These are phyloP conservation scores for Pseudomyrmex concolor DNA, from an alignment of 1,140 invertebrate genomes.

Conservation along the genomic window DNA sequence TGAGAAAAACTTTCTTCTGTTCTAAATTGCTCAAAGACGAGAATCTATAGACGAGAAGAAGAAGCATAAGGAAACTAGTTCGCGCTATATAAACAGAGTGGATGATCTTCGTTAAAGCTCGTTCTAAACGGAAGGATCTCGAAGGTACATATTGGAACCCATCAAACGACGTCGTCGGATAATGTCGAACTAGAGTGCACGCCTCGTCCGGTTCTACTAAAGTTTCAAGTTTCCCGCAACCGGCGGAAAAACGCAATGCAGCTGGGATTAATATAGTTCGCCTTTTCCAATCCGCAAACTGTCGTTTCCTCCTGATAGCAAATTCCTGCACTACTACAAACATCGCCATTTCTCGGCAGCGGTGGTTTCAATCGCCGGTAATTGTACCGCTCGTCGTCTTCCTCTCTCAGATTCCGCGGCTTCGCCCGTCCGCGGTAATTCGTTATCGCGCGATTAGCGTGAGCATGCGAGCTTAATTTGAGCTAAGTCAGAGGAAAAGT, in stretches of 20 bases:
- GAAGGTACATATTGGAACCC: conserved; percentile 43
- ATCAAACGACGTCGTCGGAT: conserved; percentile 32
- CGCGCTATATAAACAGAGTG: conserved; percentile 41
- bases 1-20: neutral
- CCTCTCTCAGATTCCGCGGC: neutral
- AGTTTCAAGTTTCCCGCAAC: neutral
- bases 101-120: conserved; percentile 49
- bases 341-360: neutral
- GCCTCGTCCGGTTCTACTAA: too few relatives aligned
- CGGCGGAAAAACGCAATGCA: conserved; percentile 31
- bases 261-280: conserved; percentile 43
- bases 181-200: conserved; percentile 25
- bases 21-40: conserved; percentile 45
- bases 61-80: neutral
- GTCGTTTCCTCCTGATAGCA: conserved; percentile 13
- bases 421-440: conserved; percentile 57
- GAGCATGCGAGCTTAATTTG: conserved; percentile 71
- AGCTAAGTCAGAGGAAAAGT: conserved; percentile 72
- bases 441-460: conserved; percentile 72
- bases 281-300: conserved; percentile 53
- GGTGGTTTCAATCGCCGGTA: conserved; percentile 25
- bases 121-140: conserved; percentile 30
- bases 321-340: conserved; percentile 17
- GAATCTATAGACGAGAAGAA: conserved; percentile 20
- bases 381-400: conserved; percentile 9